A percentile compares a stretch with the other conserved stretches of the same genome.
These are phyloP conservation scores for Parazoanthus darwini DNA, from an alignment of 92 coral and sea anemone genomes.

Conservation along the genomic window DNA sequence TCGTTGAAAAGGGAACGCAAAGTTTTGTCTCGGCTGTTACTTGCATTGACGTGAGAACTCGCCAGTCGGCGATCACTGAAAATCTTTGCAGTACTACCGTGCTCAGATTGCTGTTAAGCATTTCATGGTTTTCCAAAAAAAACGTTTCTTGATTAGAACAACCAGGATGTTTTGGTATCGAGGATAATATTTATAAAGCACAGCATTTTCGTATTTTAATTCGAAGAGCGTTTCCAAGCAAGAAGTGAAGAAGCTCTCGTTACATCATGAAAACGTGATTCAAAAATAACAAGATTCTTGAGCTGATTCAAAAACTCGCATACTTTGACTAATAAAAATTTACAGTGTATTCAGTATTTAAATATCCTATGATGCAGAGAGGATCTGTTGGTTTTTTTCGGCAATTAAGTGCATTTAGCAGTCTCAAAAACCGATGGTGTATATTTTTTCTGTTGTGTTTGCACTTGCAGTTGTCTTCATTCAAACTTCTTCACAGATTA, in stretches of 20 bases:
- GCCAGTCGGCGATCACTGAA: constrained; percentile 2
- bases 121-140: neutral
- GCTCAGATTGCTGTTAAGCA: neutral
- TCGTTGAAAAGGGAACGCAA: neutral
- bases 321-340: neutral
- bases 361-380: neutral
- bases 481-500: neutral
- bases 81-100: constrained; percentile 4
- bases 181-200: neutral
- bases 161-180: neutral
- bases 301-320: too few relatives aligned
- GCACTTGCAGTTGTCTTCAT: constrained; percentile 10
- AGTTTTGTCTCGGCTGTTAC: neutral
- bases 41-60: neutral
- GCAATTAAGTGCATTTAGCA: neutral
- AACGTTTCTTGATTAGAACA: neutral
- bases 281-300: neutral
- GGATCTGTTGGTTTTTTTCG: neutral
- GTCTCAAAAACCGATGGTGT: neutral
- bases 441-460: neutral
- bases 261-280: neutral
- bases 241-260: constrained; percentile 5
- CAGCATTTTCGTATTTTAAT: neutral
- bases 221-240: constrained; percentile 8
- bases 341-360: neutral